phyloP scores from a whole-genome alignment of 1,140 invertebrate species.

The Drosophila kikkawai region DNA sequence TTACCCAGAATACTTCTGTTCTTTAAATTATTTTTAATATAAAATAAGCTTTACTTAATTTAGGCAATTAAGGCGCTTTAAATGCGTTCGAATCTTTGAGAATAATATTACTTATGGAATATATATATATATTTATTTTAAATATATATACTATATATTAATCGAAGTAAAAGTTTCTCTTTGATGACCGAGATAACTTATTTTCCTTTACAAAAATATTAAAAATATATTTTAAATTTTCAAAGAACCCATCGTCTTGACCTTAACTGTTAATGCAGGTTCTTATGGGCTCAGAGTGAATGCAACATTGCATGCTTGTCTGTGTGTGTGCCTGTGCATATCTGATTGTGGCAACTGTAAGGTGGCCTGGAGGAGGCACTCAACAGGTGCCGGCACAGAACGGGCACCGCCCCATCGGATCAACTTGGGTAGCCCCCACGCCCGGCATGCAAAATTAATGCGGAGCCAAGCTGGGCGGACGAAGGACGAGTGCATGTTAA shows the following conservation, averaged over 20 bases:
- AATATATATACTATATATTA: no score
- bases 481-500: constrained; percentile 70
- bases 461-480: constrained; percentile 33
- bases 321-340: constrained; percentile 24
- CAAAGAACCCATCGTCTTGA: background rate
- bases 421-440: constrained; percentile 6
- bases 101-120: no score
- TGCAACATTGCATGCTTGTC: constrained; percentile 10
- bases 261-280: constrained; percentile 13
- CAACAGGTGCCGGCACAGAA: constrained; percentile 31
- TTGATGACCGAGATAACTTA: background rate
- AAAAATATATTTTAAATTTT: no score
- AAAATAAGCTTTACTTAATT: no score
- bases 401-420: constrained; percentile 22
- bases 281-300: background rate
- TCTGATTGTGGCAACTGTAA: constrained; percentile 8
- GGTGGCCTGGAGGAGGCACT: constrained; percentile 7
- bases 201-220: background rate
- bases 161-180: background rate
- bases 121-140: no score
- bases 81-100: no score
- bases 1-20: no score
- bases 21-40: no score
- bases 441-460: constrained; percentile 62
- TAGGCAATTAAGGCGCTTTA: no score